Conservation (phyloP, 2,888 invertebrate species). For the Masnerella sp. region DNA sequence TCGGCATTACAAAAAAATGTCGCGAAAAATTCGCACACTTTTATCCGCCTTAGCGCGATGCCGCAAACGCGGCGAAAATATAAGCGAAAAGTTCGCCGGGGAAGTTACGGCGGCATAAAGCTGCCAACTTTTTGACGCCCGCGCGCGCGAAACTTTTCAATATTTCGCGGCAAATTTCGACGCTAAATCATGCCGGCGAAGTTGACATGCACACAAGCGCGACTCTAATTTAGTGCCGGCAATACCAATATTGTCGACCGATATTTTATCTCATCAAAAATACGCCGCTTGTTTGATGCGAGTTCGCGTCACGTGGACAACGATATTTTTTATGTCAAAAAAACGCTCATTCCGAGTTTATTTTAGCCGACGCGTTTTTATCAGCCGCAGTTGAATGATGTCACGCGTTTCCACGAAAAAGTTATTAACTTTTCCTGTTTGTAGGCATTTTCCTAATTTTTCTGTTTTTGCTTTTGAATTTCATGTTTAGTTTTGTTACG, state of each 20-base stretch:
- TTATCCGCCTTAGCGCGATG: constrained; percentile 34
- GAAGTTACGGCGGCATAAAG: constrained; percentile 46
- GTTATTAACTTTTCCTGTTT: no score
- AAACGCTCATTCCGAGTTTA: not conserved
- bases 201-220: constrained; percentile 33
- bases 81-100: constrained; percentile 49
- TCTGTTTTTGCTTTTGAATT: no score
- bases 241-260: constrained; percentile 42
- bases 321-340: constrained; percentile 17
- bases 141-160: constrained; percentile 44
- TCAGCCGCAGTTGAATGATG: not conserved
- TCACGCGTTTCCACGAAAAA: no score
- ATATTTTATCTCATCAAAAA: constrained; percentile 44
- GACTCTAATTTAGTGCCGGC: constrained; percentile 38
- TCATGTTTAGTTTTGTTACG: no score
- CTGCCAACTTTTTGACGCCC: constrained; percentile 52
- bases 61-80: constrained; percentile 44
- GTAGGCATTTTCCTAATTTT: no score
- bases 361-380: not conserved
- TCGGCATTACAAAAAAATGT: constrained; percentile 17
- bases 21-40: constrained; percentile 34
- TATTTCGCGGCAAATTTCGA: constrained; percentile 52
- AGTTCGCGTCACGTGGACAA: constrained; percentile 1
- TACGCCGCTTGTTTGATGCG: constrained; percentile 25
- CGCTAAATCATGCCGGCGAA: constrained; percentile 39